A percentile compares a stretch with the other conserved stretches of the same genome.
These are phyloP conservation scores for Anguilla anguilla DNA, from an alignment of 2,797 vertebrate genomes.

Conservation along the genomic window DNA sequence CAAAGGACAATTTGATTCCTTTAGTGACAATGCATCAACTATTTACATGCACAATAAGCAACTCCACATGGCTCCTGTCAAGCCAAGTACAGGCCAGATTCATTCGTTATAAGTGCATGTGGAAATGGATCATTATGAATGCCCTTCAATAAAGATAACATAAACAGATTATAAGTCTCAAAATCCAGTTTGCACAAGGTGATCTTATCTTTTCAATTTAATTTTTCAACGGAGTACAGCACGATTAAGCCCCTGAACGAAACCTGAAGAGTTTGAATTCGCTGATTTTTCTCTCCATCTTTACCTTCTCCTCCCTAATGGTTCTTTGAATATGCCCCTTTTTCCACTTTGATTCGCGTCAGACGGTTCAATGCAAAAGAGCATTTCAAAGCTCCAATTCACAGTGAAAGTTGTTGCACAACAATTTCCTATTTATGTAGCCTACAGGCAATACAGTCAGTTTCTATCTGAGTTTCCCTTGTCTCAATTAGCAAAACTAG, in stretches of 20 bases:
- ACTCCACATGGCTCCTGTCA: neutral
- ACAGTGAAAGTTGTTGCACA: neutral
- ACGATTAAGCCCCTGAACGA: neutral
- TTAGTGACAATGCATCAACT: neutral
- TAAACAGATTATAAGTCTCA: neutral
- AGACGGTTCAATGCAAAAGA: neutral
- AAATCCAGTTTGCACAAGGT: neutral
- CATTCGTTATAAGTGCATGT: neutral
- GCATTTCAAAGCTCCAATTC: neutral
- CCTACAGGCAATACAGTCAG: neutral
- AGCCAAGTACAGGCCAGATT: neutral
- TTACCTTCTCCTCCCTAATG: neutral
- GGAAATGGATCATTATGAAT: neutral
- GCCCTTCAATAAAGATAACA: neutral
- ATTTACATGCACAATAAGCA: neutral
- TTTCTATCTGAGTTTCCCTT: neutral
- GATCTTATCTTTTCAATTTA: neutral
- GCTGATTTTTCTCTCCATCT: neutral
- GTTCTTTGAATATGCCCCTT: neutral
- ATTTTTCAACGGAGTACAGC: neutral
- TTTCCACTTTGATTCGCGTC: neutral
- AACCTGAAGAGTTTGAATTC: neutral
- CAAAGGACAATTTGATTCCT: neutral
- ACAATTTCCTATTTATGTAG: neutral
- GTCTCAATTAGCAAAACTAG: constrained; percentile 17